Evolutionary conservation across 2,113 vertebrate genomes (phyloP).

Genomic region (Corvus cornix): DNA sequence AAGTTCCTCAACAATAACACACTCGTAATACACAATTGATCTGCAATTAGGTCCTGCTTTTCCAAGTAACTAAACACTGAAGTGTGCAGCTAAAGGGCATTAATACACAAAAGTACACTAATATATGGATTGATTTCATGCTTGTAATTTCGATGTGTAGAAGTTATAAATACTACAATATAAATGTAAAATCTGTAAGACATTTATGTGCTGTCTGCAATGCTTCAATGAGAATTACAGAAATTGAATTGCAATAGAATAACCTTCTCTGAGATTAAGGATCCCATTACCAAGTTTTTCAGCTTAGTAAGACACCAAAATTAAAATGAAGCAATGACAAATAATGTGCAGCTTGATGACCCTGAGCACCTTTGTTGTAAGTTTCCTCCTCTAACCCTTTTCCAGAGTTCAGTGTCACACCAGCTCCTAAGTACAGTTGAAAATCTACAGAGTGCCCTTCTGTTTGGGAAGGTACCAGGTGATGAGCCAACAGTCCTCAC

Average conservation of each 20-base stretch:
- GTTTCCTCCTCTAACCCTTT: neutral
- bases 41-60: neutral
- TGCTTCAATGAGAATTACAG: neutral
- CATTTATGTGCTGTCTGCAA: neutral
- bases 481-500: slow-evolving; percentile 76
- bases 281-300: neutral
- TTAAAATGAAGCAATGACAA: neutral
- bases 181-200: neutral
- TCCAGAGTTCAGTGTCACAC: slow-evolving; percentile 61
- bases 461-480: slow-evolving; percentile 76
- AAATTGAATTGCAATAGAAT: neutral
- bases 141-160: neutral
- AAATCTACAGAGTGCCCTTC: slow-evolving; percentile 83
- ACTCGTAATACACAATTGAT: neutral
- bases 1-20: neutral
- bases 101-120: neutral
- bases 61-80: neutral
- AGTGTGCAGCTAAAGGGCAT: neutral
- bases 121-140: neutral
- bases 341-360: neutral
- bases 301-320: neutral
- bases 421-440: slow-evolving; percentile 77
- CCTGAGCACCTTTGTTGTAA: neutral
- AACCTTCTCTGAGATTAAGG: neutral
- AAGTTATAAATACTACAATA: neutral